Evolutionary conservation across 2,888 invertebrate genomes (phyloP), one percentile per base, ranked within the genome.

Genomic region (Drosophila quinaria): DNA sequence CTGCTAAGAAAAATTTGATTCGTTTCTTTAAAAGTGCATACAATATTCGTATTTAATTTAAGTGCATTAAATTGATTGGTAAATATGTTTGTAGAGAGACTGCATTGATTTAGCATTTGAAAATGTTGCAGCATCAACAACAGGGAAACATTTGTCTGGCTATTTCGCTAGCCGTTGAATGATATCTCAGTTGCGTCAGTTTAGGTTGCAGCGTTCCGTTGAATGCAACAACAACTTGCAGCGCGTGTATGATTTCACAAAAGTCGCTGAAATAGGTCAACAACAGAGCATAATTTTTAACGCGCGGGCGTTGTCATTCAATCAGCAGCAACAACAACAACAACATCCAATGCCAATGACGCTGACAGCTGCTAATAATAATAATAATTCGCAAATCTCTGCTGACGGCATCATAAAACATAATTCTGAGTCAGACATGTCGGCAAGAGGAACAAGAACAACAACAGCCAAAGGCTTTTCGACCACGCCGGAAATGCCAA

Each of bases 21-120:
- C 8, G 1, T 10, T 10, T 46, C 0, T 5, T 31, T 2, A 42
- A 10, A 74, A 74, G 74, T 39, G 77, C 71, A 61, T 74, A n/a
- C 47, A 31, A 6, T 19, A 33, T 70, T 62, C 74, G 76, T 29
- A 4, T 50, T 61, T 3, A 31, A 31, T 42, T 41, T 17, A 5
- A 9, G 4, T 17, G 4, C 10, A 41, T 44, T 1, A n/a, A 49
- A 52, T 77, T 58, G 61, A 72, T 77, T 72, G 68, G 63, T 68
- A 31, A 70, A 54, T 56, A 46, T 70, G 31, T 41, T 44, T 64
- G 47, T 35, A 19, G 31, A 29, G 59, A 49, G 29, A 35, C 47
- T 31, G 50, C 69, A 77, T 87, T 86, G 87, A 84, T 90, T 81
- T 84, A 81, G 74, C 72, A 80, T 79, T 84, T 70, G 66, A 64